Evolutionary conservation across 1,140 invertebrate species (phyloP).

Genomic region (Drosophila chauvacae): DNA sequence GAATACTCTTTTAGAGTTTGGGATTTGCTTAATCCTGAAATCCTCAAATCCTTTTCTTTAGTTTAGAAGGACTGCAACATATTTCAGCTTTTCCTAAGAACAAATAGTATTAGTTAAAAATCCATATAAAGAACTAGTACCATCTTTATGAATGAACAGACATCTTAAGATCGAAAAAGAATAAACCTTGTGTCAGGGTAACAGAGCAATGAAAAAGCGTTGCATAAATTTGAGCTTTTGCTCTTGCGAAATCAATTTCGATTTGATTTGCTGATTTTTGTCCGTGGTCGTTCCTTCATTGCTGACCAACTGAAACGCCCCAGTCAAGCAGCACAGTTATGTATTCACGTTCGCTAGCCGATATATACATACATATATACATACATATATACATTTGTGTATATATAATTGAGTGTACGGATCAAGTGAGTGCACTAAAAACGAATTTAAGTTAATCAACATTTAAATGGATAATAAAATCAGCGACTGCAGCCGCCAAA

Average conservation of each 20-base stretch:
- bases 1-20: not conserved
- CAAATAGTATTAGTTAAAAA: not conserved
- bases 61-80: too few relatives aligned
- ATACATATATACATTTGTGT: not conserved
- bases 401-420: slow-evolving; percentile 6
- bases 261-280: slow-evolving; percentile 79
- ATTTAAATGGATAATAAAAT: slow-evolving; percentile 81
- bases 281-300: slow-evolving; percentile 33
- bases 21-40: not conserved
- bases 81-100: not conserved
- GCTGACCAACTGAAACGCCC: slow-evolving; percentile 29
- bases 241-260: slow-evolving; percentile 68
- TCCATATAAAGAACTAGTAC: not conserved
- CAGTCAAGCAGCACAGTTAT: slow-evolving; percentile 23
- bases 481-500: slow-evolving; percentile 43
- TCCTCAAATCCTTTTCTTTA: too few relatives aligned
- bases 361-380: not conserved
- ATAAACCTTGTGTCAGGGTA: slow-evolving; percentile 10
- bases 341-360: slow-evolving; percentile 18
- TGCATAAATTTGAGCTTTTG: slow-evolving; percentile 60
- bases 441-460: slow-evolving; percentile 81
- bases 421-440: slow-evolving; percentile 69
- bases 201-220: slow-evolving; percentile 28
- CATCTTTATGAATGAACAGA: not conserved
- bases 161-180: not conserved